phyloP scores from a whole-genome alignment of 2,888 invertebrate species.

The Gonocerus acuteangulatus region DNA sequence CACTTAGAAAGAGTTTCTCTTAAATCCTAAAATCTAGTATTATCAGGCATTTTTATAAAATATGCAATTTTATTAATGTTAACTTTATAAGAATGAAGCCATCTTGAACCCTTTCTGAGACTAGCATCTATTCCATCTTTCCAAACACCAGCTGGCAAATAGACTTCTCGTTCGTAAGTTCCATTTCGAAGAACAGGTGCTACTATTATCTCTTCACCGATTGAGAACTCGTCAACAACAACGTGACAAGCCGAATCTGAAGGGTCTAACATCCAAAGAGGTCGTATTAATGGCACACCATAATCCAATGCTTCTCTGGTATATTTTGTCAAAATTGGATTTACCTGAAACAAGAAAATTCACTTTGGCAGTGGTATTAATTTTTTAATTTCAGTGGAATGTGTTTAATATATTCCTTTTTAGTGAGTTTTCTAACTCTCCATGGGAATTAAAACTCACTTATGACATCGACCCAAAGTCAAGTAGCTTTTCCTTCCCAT shows the following conservation, averaged over 20 bases:
- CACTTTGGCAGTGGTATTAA: too few species aligned
- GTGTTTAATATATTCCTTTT: too few species aligned
- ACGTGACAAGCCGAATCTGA: constrained; percentile 67
- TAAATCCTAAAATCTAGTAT: constrained; percentile 72
- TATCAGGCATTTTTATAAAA: constrained; percentile 76
- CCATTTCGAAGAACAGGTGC: constrained; percentile 73
- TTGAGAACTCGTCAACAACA: constrained; percentile 76
- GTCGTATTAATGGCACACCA: constrained; percentile 76
- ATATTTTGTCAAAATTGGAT: constrained; percentile 67
- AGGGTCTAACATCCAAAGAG: constrained; percentile 82
- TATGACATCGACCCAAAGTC: too few species aligned
- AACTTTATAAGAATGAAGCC: constrained; percentile 82
- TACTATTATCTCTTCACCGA: constrained; percentile 83
- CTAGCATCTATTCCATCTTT: constrained; percentile 81
- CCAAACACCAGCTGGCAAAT: constrained; percentile 87
- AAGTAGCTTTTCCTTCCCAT: too few species aligned
- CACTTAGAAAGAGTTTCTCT: too few species aligned
- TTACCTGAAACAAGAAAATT: constrained; percentile 49
- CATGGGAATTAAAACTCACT: too few species aligned
- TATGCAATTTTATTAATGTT: constrained; percentile 71
- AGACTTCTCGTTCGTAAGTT: constrained; percentile 67
- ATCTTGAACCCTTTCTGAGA: constrained; percentile 75
- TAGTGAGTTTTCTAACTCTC: too few species aligned
- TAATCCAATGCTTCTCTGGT: constrained; percentile 69
- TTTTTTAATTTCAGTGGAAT: too few species aligned